Percentiles rank a stretch among this genome's conserved stretches.
Conservation (phyloP, 2,888 invertebrate species). For the Harmothoe impar region DNA sequence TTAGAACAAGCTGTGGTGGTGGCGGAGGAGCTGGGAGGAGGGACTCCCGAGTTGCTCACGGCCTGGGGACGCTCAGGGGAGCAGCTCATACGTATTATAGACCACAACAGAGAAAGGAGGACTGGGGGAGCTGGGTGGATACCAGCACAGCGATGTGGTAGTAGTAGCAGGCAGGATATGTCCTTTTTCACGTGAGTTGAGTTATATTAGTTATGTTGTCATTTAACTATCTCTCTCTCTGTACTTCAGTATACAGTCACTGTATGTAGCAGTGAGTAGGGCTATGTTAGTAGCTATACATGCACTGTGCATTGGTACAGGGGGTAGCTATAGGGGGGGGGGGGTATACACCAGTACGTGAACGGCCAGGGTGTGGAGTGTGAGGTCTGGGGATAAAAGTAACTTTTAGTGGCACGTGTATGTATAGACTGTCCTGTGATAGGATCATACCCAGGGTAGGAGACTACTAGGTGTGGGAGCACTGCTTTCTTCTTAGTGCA, state of each 20-base stretch:
- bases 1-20: constrained; percentile 6
- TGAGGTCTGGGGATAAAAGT: neutral
- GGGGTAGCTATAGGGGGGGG: neutral
- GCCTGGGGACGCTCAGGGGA: neutral
- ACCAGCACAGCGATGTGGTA: neutral
- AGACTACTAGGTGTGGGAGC: neutral
- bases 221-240: neutral
- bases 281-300: neutral
- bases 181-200: neutral
- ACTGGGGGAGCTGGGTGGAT: too few species aligned
- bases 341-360: neutral
- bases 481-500: too few species aligned
- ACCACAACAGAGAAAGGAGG: too few species aligned
- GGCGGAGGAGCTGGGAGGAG: neutral
- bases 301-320: neutral
- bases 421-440: neutral
- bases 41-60: neutral
- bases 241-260: neutral
- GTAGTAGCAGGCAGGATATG: neutral
- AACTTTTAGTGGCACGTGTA: neutral
- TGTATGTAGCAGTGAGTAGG: neutral
- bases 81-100: neutral
- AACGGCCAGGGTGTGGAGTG: neutral
- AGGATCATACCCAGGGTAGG: neutral
- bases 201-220: neutral